Evolutionary conservation across 2,113 vertebrate species (phyloP), one percentile per base, ranked within the genome.

Genomic region (Brienomyrus longianalis): DNA sequence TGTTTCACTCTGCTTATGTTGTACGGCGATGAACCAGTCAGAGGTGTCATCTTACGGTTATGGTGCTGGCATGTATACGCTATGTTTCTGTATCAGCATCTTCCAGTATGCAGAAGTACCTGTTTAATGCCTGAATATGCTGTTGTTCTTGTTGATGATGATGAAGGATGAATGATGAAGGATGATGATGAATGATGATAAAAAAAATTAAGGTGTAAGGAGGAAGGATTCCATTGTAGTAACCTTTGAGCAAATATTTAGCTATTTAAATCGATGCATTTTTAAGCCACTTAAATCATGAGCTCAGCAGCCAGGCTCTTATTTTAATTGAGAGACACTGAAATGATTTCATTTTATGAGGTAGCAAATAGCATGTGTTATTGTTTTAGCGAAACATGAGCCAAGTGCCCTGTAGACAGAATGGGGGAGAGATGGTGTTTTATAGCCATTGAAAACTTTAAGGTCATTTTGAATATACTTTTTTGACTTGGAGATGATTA

Each of bases 1-100:
- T 48, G 87, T 91, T 92, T 90, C 88, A 92, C 93, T 92, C 91
- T 91, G 92, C 83, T 47, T 84, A 9, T 7, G 47, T 86, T 31
- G 35, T 35, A 10, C 31, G 43, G 80, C 21, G 80, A 8, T 3
- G 19, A 23, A n/a, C 21, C 80, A 51, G 27, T 19, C 23, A 56
- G 48, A 11, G 23, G 27, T 54, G 3, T 50, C 84, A 27, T 11
- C n/a, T 52, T 52, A 52, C 11, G 19, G 10, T 47, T 2, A 35
- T 27, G 23, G 48, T 86, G 48, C 51, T 8, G 10, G 17, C 6
- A 27, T 47, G 10, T 7, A 52, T 5, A 1, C 5, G 1, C 48
- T 19, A 7, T 19, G 1, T 52, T 86, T 86, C 85, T n/a, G 13
- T 31, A 10, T 86, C 13, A 10, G 48, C 23, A 3, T 11, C 50